Percentiles rank a stretch among this genome's conserved stretches.
Conservation (phyloP, 2,113 vertebrate genomes). For the Sardina pilchardus region DNA sequence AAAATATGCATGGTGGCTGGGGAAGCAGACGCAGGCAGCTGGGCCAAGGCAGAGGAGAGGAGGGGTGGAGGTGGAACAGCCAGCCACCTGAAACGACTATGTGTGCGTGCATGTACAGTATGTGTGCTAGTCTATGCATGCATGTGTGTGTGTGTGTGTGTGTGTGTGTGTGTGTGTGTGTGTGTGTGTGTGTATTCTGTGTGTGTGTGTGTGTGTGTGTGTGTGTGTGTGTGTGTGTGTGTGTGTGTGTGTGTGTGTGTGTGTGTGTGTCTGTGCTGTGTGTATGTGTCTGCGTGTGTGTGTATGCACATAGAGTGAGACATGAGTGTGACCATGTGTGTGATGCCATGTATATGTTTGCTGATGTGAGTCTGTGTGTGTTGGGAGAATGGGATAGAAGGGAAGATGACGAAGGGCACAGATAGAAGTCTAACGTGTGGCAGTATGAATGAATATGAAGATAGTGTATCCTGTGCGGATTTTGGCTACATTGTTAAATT, state of each 20-base stretch:
- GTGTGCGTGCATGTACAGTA: conserved; percentile 5
- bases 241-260: conserved; percentile 17
- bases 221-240: conserved; percentile 1
- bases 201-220: conserved; percentile 3
- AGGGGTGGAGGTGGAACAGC: not conserved
- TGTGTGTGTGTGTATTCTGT: not conserved
- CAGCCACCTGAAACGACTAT: conserved; percentile 20
- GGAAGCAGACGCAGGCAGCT: conserved; percentile 10
- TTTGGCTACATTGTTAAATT: too few species aligned
- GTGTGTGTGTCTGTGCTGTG: not conserved
- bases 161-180: not conserved
- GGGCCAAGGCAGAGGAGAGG: not conserved
- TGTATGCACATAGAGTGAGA: not conserved
- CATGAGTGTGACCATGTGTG: not conserved
- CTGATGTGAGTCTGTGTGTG: not conserved
- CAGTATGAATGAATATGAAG: too few species aligned
- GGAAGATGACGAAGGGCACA: too few species aligned
- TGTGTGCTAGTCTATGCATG: conserved; percentile 4
- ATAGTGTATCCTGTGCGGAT: too few species aligned
- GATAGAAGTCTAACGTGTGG: too few species aligned
- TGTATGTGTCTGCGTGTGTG: conserved; percentile 1
- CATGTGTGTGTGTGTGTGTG: not conserved
- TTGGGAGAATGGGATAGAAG: too few species aligned
- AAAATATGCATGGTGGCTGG: conserved; percentile 30
- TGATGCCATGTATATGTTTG: not conserved